These are phyloP conservation scores for Botrylloides violaceus DNA, from an alignment of 23 tunicate species.

Conservation along the genomic window DNA sequence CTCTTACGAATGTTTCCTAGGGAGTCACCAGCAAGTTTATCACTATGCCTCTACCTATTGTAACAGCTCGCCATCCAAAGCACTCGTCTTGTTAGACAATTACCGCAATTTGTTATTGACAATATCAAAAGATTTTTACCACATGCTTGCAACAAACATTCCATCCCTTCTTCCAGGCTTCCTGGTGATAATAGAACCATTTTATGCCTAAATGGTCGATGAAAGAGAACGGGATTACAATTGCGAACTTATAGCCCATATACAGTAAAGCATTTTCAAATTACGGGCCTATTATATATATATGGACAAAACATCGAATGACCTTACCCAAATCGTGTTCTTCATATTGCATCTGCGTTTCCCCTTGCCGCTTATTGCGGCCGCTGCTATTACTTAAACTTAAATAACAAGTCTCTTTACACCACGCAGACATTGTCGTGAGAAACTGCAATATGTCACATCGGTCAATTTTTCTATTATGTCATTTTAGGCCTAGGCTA, in stretches of 20 bases:
- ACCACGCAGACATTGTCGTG: slow-evolving; percentile 34
- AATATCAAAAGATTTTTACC: slow-evolving; percentile 49
- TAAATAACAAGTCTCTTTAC: slow-evolving; percentile 47
- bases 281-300: no score
- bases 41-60: no score
- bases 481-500: neutral
- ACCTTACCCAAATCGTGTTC: neutral
- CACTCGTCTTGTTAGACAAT: slow-evolving; percentile 46
- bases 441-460: slow-evolving; percentile 27
- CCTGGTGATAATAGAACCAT: slow-evolving; percentile 22
- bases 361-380: neutral
- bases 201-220: neutral
- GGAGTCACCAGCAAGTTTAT: no score
- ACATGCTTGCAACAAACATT: slow-evolving; percentile 48
- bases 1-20: no score
- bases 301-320: no score
- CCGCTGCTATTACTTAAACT: slow-evolving; percentile 34
- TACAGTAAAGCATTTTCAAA: no score
- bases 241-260: no score
- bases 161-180: slow-evolving; percentile 65
- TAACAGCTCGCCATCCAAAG: slow-evolving; percentile 79
- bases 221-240: no score
- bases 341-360: slow-evolving; percentile 6
- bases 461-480: neutral
- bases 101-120: slow-evolving; percentile 59